A percentile compares a stretch with the other conserved stretches of the same genome.
Evolutionary conservation across 1,140 invertebrate species (phyloP).

Genomic region (Tetramorium alpestre): DNA sequence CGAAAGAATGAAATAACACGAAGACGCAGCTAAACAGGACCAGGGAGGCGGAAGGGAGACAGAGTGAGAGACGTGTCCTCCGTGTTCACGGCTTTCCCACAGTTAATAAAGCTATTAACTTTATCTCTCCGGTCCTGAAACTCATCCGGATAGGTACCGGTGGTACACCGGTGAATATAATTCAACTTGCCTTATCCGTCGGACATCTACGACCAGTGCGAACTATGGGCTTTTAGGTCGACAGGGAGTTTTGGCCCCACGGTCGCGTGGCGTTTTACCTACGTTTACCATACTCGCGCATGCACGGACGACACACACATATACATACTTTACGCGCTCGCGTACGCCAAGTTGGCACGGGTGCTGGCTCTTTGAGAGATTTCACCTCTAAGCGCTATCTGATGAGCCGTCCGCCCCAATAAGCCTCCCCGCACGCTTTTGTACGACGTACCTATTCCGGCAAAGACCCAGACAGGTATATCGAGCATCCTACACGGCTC

Average conservation of each 20-base stretch:
- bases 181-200: slow-evolving; percentile 80
- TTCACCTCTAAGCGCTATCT: slow-evolving; percentile 81
- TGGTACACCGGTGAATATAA: slow-evolving; percentile 78
- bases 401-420: slow-evolving; percentile 78
- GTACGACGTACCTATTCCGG: slow-evolving; percentile 8
- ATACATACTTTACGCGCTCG: not conserved
- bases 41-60: not conserved
- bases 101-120: slow-evolving; percentile 85
- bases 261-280: slow-evolving; percentile 84
- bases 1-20: not conserved
- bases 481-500: not conserved
- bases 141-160: slow-evolving; percentile 76
- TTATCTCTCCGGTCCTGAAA: slow-evolving; percentile 78
- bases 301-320: not conserved
- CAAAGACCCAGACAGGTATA: slow-evolving; percentile 34
- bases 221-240: slow-evolving; percentile 82
- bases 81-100: slow-evolving; percentile 79
- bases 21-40: not conserved
- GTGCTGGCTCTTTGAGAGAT: slow-evolving; percentile 55
- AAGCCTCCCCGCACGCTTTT: slow-evolving; percentile 57
- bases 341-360: slow-evolving; percentile 31
- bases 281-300: slow-evolving; percentile 47
- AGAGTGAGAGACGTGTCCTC: slow-evolving; percentile 44
- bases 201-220: slow-evolving; percentile 81
- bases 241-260: slow-evolving; percentile 74